Evolutionary conservation across 1,140 invertebrate species (phyloP), one percentile per base, ranked within the genome.

Genomic region (Delia radicum): DNA sequence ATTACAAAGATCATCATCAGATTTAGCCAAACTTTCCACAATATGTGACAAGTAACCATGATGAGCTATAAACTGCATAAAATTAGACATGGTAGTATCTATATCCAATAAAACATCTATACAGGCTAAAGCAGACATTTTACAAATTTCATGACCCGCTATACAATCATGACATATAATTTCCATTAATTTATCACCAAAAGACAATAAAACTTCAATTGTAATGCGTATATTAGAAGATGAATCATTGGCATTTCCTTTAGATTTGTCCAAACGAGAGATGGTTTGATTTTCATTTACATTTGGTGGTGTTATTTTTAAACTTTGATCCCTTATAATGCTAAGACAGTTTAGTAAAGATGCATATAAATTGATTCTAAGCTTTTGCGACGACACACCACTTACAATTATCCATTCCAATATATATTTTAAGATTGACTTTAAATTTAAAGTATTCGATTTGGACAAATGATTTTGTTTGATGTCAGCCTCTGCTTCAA

Each of bases 81-180:
- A 94, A 18, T 91, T 90, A 13, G 91, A 78, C 26, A 86, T 90
- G n/a, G n/a, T n/a, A 8, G 91, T 91, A 78, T 95, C 92, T 74
- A 95, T 87, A 62, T 93, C 92, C 0, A 96, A 88, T 27, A 97
- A 89, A 37, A 93, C 90, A 81, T 95, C 93, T 33, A 97, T 87
- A 74, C 93, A 94, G 1, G 94, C 91, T 29, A 98, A 86, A 0
- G 95, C 93, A 71, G 96, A 87, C 92, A 96, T 96, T 87, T 95
- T 92, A 81, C 94, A 95, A 21, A 97, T 92, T 80, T 97, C 94
- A 82, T 96, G 94, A 0, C 94, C 94, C 13, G 93, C 93, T 8
- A 94, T 94, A 75, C 93, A 94, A 87, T 97, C 96, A 74, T 93
- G 90, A 80, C 94, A 95, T 28, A 97, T 87, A 29, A 94, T 91